Evolutionary conservation across 2,797 vertebrate species (phyloP), one percentile per base, ranked within the genome.

Genomic region (Phrynocephalus vlangalii): DNA sequence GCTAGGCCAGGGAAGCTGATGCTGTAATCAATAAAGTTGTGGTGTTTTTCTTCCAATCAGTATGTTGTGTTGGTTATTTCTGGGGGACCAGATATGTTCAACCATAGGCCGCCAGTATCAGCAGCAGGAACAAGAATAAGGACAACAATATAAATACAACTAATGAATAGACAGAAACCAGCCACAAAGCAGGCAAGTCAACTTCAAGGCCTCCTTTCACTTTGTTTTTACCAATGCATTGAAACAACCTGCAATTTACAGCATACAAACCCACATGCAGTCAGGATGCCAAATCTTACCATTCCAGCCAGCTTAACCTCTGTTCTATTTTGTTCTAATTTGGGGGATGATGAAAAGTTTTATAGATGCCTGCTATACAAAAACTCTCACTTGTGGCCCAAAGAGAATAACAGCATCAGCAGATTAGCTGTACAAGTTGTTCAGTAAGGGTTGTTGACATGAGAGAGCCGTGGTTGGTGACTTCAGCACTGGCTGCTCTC

Each of bases 361-460:
- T 76, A 16, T 60, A 82, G 76, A 84, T 22, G 11, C 1, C 20
- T 18, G 22, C 79, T 84, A 50, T 38, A 38, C 22, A 60, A 18
- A 79, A 1, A 79, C 78, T 60, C 50, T 82, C 71, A 63, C 50
- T 63, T 72, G 0, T 0, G 0, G 0, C 0, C 75, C 30, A 77
- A 82, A 72, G 73, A 33, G 6, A 88, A 50, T 26, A 87, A 56
- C 1, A 22, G 68, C 48, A 28, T 22, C n/a, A 2, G 83, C 50
- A 70, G 81, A 79, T 63, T 15, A 72, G 20, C 9, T 16, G 15
- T 0, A 33, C 10, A 28, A 38, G 30, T 8, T 6, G 71, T 84
- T 87, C 56, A 0, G 10, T 28, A 71, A 26, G 48, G 6, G 22
- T 1, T 78, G 87, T 10, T 71, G 63, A 28, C 33, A n/a, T 5